A percentile compares a stretch with the other conserved stretches of the same genome.
Evolutionary conservation across 92 coral and sea anemone species (phyloP).

Genomic region (Zoanthus sansibaricus): DNA sequence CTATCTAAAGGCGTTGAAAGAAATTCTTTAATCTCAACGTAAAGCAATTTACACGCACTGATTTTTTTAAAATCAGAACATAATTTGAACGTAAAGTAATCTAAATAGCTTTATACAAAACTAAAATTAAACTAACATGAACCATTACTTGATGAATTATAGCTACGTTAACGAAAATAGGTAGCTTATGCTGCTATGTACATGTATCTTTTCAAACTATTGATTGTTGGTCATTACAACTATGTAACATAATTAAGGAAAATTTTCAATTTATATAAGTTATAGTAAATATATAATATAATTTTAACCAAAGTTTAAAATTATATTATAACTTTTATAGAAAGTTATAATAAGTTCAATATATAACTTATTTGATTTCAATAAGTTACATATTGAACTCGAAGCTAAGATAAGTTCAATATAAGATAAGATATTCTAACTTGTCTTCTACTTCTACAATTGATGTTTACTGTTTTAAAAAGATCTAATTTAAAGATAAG

Average conservation of each 20-base stretch:
- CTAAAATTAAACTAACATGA: constrained; percentile 7
- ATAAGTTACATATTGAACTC: too few relatives aligned
- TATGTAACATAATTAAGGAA: neutral
- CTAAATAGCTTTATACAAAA: neutral
- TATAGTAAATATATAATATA: neutral
- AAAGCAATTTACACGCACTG: neutral
- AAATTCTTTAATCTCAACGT: constrained; percentile 3
- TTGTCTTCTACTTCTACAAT: too few relatives aligned
- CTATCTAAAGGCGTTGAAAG: neutral
- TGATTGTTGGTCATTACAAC: constrained; percentile 6
- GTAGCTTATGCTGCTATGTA: constrained; percentile 13
- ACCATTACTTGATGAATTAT: constrained; percentile 10
- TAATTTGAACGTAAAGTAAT: constrained; percentile 16
- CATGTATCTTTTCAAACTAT: constrained; percentile 24
- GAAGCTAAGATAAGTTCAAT: too few relatives aligned
- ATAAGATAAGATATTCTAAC: neutral
- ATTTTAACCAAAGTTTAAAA: neutral
- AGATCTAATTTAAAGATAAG: neutral
- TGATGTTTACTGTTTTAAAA: neutral
- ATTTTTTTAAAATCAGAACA: too few relatives aligned
- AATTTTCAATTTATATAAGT: neutral
- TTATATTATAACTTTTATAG: too few relatives aligned
- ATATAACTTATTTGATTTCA: too few relatives aligned
- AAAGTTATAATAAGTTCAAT: too few relatives aligned
- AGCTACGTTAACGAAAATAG: neutral